These are phyloP conservation scores for Trichonephila inaurata DNA, from an alignment of 1,140 invertebrate genomes.

Conservation along the genomic window DNA sequence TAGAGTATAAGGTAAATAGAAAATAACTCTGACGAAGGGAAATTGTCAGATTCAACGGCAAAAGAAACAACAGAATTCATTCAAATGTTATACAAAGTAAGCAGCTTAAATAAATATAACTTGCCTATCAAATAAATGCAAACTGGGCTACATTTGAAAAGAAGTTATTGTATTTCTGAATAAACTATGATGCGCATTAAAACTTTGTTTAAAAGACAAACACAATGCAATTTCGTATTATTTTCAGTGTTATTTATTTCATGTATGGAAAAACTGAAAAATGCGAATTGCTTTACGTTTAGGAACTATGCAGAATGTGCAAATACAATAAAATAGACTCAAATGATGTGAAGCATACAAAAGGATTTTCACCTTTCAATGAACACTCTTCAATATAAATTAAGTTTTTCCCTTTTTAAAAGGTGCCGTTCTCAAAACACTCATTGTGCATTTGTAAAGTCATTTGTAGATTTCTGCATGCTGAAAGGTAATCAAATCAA, in stretches of 20 bases:
- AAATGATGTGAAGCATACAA: background rate
- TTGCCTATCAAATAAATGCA: conserved; percentile 39
- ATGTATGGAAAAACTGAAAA: background rate
- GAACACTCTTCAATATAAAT: background rate
- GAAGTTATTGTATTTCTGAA: conserved; percentile 31
- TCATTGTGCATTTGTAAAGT: background rate
- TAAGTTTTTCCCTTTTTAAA: background rate
- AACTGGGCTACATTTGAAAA: background rate
- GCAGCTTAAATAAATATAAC: conserved; percentile 29
- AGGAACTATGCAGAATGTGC: background rate
- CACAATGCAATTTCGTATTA: background rate
- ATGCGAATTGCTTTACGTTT: background rate
- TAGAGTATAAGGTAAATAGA: conserved; percentile 22
- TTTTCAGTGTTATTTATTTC: background rate
- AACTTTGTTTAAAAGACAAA: conserved; percentile 31
- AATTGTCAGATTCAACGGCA: conserved; percentile 32
- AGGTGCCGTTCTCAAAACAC: background rate
- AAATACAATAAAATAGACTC: background rate
- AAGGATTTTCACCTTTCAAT: background rate
- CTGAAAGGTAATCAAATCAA: background rate
- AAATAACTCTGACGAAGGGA: conserved; percentile 7
- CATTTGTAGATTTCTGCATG: background rate
- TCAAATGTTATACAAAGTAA: conserved; percentile 47
- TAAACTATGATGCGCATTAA: conserved; percentile 15
- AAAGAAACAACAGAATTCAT: conserved; percentile 18